phyloP scores from a whole-genome alignment of 2,113 vertebrate species.

The Ophiodon elongatus region DNA sequence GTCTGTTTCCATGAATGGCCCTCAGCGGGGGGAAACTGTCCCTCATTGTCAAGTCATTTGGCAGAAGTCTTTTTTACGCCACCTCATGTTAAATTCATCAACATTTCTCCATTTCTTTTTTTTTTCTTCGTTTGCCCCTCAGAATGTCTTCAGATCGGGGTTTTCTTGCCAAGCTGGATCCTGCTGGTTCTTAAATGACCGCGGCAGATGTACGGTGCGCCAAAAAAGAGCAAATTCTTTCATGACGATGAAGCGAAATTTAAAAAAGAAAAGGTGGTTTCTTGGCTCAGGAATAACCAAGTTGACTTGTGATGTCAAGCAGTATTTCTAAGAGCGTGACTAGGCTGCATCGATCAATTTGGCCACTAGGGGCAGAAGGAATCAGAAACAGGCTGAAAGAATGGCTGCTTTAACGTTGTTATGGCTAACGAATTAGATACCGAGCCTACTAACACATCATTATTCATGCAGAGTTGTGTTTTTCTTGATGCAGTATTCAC shows the following conservation, averaged over 20 bases:
- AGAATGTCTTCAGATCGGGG: slow-evolving; percentile 69
- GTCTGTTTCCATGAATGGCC: slow-evolving; percentile 71
- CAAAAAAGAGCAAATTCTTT: slow-evolving; percentile 51
- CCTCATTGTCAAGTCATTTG: slow-evolving; percentile 79
- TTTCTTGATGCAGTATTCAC: not conserved
- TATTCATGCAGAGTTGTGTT: not conserved
- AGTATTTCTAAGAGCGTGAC: slow-evolving; percentile 18
- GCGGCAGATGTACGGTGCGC: slow-evolving; percentile 69
- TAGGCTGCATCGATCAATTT: not conserved
- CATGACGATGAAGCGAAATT: slow-evolving; percentile 9
- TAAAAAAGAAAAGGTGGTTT: slow-evolving; percentile 37
- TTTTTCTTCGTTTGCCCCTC: slow-evolving; percentile 53
- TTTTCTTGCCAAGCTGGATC: slow-evolving; percentile 73
- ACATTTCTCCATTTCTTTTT: slow-evolving; percentile 65
- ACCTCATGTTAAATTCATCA: slow-evolving; percentile 84
- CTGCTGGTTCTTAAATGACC: slow-evolving; percentile 70
- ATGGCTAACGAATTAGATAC: not conserved
- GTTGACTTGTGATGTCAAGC: slow-evolving; percentile 50
- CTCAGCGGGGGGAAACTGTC: slow-evolving; percentile 72
- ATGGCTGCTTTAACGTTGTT: not conserved
- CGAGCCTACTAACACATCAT: not conserved
- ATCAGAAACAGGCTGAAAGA: not conserved
- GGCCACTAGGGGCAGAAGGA: not conserved
- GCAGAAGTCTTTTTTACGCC: slow-evolving; percentile 72
- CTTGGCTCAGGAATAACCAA: slow-evolving; percentile 47